These are phyloP conservation scores for Columba guinea DNA, from an alignment of 2,797 vertebrate genomes.

Conservation along the genomic window DNA sequence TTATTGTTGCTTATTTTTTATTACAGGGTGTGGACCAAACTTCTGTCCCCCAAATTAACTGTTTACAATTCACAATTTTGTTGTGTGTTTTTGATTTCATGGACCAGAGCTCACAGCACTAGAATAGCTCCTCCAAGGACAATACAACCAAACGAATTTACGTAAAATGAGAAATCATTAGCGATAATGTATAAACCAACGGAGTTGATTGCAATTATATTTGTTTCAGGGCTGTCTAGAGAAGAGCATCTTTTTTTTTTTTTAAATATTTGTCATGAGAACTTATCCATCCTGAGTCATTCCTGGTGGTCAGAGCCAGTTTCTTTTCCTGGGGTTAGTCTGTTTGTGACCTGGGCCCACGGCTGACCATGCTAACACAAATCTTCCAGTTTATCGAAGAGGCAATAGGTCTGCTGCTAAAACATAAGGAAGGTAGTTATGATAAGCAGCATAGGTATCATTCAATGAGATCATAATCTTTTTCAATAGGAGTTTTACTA, in stretches of 20 bases:
- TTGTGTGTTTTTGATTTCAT: neutral
- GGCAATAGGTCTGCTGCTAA: neutral
- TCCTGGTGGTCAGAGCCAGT: neutral
- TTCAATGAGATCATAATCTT: neutral
- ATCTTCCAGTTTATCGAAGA: neutral
- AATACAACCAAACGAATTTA: neutral
- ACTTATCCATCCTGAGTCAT: neutral
- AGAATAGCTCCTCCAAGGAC: neutral
- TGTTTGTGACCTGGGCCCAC: neutral
- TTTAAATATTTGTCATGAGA: neutral
- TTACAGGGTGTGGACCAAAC: neutral
- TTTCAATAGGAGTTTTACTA: neutral
- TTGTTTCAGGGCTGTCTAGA: neutral
- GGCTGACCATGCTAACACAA: accelerated
- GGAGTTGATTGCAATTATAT: neutral
- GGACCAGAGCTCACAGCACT: neutral
- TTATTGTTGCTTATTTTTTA: neutral
- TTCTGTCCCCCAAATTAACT: neutral
- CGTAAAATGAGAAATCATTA: neutral
- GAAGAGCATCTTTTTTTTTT: neutral
- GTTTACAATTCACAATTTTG: neutral
- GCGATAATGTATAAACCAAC: neutral
- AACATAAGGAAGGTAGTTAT: neutral
- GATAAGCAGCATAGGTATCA: neutral
- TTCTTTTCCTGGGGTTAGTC: neutral